Base-by-base conservation (phyloP, 2,113 vertebrate species). In the Sinocyclocheilus anshuiensis region DNA sequence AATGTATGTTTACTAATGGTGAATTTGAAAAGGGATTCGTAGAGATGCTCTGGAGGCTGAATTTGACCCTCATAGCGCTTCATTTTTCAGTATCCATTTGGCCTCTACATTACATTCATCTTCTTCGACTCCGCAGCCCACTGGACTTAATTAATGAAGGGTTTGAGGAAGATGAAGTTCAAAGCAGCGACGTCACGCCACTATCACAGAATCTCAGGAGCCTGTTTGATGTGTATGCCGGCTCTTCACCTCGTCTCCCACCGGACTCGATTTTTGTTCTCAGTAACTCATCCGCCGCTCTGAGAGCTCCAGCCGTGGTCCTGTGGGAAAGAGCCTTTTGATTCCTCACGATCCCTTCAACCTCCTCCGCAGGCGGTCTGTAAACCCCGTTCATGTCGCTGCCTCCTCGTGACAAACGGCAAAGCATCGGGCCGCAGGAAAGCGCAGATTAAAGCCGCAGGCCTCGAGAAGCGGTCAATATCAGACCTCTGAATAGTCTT, bases 351-450 rank as follows among this genome's bases (percentile, higher is more conserved):
- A 29, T 45, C 87, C 90, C 63, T 91, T 88, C 87, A 57, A 85
- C 85, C 85, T 91, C 89, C 86, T 89, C 86, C 86, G 84, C 57
- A 77, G 90, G 84, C 88, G 90, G 69, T 79, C 53, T 4, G 36
- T 20, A 61, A 63, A 22, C 72, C 36, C 87, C 65, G 42, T 24
- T 12, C 71, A 84, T 87, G 77, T 69, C 72, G 39, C 83, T 2
- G 24, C 24, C 4, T 63, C 63, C 24, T 13, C 83, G 29, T 57
- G 91, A 93, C 91, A 92, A 90, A 88, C 89, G 88, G 84, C 84
- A 84, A 76, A 85, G 85, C n/a, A 5, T 78, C 72, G 74, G 87
- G 78, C 57, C 2, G 20, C 57, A n/a, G 57, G 57, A 59, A 22
- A 22, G 57, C 90, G 0, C 63, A 67, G 63, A 67, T 67, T 12